These are phyloP conservation scores for Nilaparvata lugens DNA, from an alignment of 1,140 invertebrate genomes.

Conservation along the genomic window DNA sequence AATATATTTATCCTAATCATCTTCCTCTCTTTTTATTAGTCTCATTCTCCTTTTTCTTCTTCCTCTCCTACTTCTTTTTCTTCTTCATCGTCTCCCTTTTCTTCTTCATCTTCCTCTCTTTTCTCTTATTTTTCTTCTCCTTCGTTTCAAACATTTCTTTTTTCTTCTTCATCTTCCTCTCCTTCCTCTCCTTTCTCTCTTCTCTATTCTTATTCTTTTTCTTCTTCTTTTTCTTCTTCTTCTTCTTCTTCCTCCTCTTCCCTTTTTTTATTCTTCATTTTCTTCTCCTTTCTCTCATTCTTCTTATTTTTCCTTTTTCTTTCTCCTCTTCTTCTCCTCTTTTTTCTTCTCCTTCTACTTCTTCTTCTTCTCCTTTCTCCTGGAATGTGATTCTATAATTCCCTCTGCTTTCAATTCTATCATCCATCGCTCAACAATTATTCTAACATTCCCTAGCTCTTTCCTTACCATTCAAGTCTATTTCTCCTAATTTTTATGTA, in stretches of 20 bases:
- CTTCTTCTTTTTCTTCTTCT: not conserved
- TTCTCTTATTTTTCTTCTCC: not conserved
- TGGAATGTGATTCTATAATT: no score
- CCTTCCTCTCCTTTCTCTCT: not conserved
- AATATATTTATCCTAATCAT: no score
- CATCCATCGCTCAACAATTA: no score
- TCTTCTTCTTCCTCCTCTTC: not conserved
- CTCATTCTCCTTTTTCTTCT: no score
- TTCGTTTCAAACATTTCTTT: not conserved
- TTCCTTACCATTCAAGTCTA: no score
- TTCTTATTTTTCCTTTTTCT: not conserved
- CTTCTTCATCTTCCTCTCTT: not conserved
- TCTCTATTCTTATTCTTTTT: not conserved
- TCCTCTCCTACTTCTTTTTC: no score
- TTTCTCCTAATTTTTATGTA: no score
- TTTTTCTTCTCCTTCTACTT: not conserved
- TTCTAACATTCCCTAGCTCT: no score
- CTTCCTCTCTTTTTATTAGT: no score
- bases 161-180: not conserved
- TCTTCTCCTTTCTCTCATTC: not conserved
- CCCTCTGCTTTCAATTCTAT: no score
- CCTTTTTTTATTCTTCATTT: not conserved
- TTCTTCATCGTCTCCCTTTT: no score
- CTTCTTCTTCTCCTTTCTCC: not conserved
- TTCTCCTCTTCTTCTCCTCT: constrained; percentile 1